A percentile compares a stretch with the other conserved stretches of the same genome.
These are phyloP conservation scores for Ellobius talpinus DNA, from an alignment of 2,113 vertebrate genomes.

Conservation along the genomic window DNA sequence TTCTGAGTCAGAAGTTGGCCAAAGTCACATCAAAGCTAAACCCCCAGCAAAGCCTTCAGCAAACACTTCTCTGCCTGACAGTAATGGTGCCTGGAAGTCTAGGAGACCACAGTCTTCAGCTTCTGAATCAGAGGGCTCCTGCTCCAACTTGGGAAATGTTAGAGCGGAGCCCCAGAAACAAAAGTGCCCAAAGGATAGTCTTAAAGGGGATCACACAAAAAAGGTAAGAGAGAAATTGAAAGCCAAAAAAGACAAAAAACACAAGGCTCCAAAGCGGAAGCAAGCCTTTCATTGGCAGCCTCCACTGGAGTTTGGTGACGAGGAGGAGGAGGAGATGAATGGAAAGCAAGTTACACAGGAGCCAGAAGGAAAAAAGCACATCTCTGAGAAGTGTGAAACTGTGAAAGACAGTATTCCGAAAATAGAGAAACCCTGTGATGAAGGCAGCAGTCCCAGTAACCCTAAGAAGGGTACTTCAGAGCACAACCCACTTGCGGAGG, in stretches of 20 bases:
- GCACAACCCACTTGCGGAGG: constrained; percentile 47
- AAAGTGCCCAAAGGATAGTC: constrained; percentile 87
- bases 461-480: constrained; percentile 56
- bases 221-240: constrained; percentile 90
- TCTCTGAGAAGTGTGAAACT: constrained; percentile 72
- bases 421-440: constrained; percentile 53
- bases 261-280: constrained; percentile 93
- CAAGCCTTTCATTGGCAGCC: constrained; percentile 98
- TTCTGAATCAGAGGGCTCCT: constrained; percentile 81
- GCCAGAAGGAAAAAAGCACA: constrained; percentile 77
- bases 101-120: constrained; percentile 65
- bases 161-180: constrained; percentile 90
- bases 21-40: constrained; percentile 76
- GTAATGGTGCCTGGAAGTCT: constrained; percentile 54
- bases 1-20: constrained; percentile 87
- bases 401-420: constrained; percentile 50
- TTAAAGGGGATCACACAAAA: constrained; percentile 87
- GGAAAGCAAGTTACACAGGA: constrained; percentile 79
- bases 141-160: constrained; percentile 71
- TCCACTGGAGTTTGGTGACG: constrained; percentile 96
- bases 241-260: constrained; percentile 93
- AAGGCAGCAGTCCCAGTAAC: constrained; percentile 57
- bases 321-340: constrained; percentile 91
- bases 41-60: constrained; percentile 71
- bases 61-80: constrained; percentile 36